phyloP scores from a whole-genome alignment of 2,888 invertebrate species.

The Dasysyrphus tricinctus region DNA sequence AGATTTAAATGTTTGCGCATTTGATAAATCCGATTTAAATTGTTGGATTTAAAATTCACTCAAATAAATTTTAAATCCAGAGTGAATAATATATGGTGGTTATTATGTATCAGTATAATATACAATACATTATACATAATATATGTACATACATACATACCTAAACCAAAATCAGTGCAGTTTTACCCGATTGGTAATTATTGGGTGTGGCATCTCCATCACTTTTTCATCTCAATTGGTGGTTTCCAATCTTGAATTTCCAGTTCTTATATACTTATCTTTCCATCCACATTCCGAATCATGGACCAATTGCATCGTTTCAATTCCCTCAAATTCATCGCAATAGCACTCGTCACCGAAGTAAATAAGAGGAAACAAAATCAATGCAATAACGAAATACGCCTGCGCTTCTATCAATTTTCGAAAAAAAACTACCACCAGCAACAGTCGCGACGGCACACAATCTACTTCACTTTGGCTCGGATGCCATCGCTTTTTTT shows the following conservation, averaged over 20 bases:
- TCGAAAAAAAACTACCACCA: conserved; percentile 9
- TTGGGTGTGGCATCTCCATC: conserved; percentile 61
- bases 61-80: no score
- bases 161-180: no score
- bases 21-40: no score
- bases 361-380: conserved; percentile 30
- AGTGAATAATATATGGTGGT: no score
- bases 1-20: no score
- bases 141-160: no score
- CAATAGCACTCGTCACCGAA: background rate
- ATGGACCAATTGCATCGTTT: conserved; percentile 68
- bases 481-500: background rate
- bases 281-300: background rate
- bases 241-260: conserved; percentile 5
- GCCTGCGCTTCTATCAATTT: conserved; percentile 24
- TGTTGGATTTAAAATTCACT: no score
- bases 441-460: background rate
- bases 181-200: background rate
- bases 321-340: conserved; percentile 26
- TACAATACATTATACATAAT: no score
- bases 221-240: conserved; percentile 15
- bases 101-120: no score
- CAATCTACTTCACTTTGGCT: background rate
- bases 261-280: conserved; percentile 22
- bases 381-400: conserved; percentile 20